Conservation (phyloP, 2,797 vertebrate species). For the Chiroxiphia lanceolata region DNA sequence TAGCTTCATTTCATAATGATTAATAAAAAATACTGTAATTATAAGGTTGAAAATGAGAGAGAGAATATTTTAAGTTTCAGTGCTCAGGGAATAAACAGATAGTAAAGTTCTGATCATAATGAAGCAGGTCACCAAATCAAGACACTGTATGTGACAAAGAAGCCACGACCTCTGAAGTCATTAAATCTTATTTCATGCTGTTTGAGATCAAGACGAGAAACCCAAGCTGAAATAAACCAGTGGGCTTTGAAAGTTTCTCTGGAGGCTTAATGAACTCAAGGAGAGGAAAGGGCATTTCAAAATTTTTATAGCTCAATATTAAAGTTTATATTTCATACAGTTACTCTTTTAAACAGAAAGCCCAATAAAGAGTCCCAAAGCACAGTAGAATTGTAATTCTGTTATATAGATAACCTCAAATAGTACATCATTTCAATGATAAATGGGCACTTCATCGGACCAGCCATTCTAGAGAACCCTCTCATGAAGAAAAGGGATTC, state of each 20-base stretch:
- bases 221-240: slow-evolving; percentile 53
- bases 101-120: slow-evolving; percentile 3
- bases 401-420: background rate
- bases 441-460: background rate
- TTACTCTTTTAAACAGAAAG: slow-evolving; percentile 24
- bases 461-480: background rate
- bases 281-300: slow-evolving; percentile 54
- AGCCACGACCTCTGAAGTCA: slow-evolving; percentile 31
- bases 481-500: background rate
- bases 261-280: slow-evolving; percentile 59
- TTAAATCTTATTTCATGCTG: slow-evolving; percentile 50
- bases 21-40: background rate
- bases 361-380: background rate
- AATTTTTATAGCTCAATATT: slow-evolving; percentile 48
- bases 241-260: slow-evolving; percentile 50
- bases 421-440: background rate
- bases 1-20: background rate
- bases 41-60: background rate
- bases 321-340: slow-evolving; percentile 48
- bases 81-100: slow-evolving; percentile 7
- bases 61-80: background rate
- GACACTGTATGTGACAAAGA: background rate
- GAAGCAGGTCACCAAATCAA: slow-evolving; percentile 8
- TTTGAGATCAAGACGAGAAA: slow-evolving; percentile 53
- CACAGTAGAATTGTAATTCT: background rate